Conservation (phyloP, 2,113 vertebrate species). For the Nothocercus nigrocapillus region DNA sequence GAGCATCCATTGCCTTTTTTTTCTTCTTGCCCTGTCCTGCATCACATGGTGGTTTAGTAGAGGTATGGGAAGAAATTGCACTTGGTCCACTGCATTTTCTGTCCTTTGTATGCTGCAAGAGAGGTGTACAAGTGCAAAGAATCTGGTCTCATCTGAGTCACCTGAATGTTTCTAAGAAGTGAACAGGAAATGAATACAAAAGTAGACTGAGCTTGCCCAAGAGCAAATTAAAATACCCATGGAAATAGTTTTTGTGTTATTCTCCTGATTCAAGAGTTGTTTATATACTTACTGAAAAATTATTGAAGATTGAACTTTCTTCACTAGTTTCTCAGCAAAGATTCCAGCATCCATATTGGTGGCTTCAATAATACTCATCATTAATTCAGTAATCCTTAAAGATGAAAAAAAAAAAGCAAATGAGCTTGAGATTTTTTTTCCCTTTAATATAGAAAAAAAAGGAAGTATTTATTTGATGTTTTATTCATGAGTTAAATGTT, state of each 20-base stretch:
- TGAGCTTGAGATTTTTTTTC: neutral
- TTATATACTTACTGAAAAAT: neutral
- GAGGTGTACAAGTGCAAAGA: neutral
- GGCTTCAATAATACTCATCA: neutral
- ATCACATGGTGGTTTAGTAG: neutral
- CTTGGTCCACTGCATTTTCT: neutral
- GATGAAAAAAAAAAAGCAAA: neutral
- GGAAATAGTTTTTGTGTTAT: neutral
- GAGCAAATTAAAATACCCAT: neutral
- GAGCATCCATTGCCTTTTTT: neutral
- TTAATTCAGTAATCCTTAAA: neutral
- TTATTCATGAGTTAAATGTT: slow-evolving; percentile 47
- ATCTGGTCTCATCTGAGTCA: neutral
- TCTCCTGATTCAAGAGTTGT: neutral
- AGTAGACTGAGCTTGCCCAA: neutral
- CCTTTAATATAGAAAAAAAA: neutral
- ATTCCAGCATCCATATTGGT: neutral
- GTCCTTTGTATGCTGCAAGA: fast-evolving
- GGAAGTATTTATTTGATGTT: slow-evolving; percentile 37
- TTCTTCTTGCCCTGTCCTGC: neutral
- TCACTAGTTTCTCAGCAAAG: neutral
- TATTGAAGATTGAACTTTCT: neutral
- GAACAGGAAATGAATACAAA: neutral
- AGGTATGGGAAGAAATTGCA: neutral
- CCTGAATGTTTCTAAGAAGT: neutral